Conservation (phyloP, 2,797 vertebrate genomes). For the Neosalanx taihuensis region DNA sequence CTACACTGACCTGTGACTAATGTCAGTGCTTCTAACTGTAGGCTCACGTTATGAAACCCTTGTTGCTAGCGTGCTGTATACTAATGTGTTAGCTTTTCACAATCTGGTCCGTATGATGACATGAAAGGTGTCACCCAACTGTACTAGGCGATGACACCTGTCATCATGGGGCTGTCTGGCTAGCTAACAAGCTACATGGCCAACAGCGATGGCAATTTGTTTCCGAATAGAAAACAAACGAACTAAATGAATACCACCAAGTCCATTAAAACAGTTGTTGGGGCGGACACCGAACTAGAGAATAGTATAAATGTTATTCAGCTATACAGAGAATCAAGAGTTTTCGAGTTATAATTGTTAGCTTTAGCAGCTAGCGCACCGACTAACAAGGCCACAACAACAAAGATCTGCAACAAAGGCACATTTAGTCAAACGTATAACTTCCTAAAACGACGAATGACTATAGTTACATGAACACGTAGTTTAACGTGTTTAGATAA, state of each 20-base stretch:
- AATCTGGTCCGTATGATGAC: too few relatives aligned
- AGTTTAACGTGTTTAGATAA: background rate
- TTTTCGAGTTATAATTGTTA: too few relatives aligned
- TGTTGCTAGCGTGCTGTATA: too few relatives aligned
- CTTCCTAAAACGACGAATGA: background rate
- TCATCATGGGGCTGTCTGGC: background rate
- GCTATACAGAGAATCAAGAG: too few relatives aligned
- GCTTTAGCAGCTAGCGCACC: conserved; percentile 13
- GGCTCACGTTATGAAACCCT: too few relatives aligned
- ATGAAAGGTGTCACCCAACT: too few relatives aligned
- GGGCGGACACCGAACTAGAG: background rate
- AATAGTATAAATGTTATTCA: background rate
- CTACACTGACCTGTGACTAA: too few relatives aligned
- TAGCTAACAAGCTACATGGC: conserved; percentile 42
- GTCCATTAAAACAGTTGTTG: background rate
- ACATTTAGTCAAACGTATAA: conserved; percentile 1
- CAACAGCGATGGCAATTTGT: background rate
- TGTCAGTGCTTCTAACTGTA: too few relatives aligned
- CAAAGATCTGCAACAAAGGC: background rate
- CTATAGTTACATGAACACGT: background rate
- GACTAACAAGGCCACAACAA: conserved; percentile 12
- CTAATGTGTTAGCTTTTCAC: too few relatives aligned
- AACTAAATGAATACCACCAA: background rate
- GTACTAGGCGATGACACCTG: background rate
- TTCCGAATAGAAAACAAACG: background rate